Percentiles rank a stretch among this genome's conserved stretches.
Conservation (phyloP, 2,888 invertebrate species). For the Lissonota sp. region DNA sequence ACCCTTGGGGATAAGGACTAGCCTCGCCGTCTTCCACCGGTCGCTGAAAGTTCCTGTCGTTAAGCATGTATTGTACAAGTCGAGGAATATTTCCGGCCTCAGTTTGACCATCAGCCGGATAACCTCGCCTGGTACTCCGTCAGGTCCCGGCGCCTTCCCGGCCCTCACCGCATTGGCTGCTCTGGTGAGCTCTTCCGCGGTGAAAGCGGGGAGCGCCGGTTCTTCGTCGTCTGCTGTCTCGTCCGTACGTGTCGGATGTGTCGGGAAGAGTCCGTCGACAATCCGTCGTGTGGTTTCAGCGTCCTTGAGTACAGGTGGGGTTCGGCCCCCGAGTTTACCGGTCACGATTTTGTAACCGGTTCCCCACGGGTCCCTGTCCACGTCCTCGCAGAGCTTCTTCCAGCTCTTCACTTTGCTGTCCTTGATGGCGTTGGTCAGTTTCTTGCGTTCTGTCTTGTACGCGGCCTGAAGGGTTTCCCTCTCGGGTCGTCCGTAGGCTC, state of each 20-base stretch:
- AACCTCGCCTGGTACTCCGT: conserved; percentile 46
- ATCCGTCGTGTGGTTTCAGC: conserved; percentile 19
- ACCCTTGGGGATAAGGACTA: conserved; percentile 30
- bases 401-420: conserved; percentile 13
- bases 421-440: background rate
- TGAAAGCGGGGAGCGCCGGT: conserved; percentile 8
- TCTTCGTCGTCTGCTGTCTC: conserved; percentile 3
- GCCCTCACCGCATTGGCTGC: conserved; percentile 3
- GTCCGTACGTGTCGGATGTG: conserved; percentile 25
- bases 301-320: conserved; percentile 21
- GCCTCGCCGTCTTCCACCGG: conserved; percentile 29
- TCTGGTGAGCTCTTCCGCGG: conserved; percentile 34
- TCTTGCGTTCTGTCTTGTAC: conserved; percentile 10
- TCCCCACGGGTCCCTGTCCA: conserved; percentile 30
- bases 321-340: conserved; percentile 27
- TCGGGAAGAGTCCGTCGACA: conserved; percentile 51
- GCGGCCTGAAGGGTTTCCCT: background rate
- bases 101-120: conserved; percentile 42
- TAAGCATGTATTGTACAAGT: conserved; percentile 48
- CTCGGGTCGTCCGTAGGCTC: background rate
- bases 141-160: conserved; percentile 16
- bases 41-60: conserved; percentile 40
- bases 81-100: conserved; percentile 43
- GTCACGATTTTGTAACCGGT: conserved; percentile 56
- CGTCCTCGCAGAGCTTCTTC: conserved; percentile 25